Evolutionary conservation across 2,797 vertebrate species (phyloP).

Genomic region (Enteromius viviparus): DNA sequence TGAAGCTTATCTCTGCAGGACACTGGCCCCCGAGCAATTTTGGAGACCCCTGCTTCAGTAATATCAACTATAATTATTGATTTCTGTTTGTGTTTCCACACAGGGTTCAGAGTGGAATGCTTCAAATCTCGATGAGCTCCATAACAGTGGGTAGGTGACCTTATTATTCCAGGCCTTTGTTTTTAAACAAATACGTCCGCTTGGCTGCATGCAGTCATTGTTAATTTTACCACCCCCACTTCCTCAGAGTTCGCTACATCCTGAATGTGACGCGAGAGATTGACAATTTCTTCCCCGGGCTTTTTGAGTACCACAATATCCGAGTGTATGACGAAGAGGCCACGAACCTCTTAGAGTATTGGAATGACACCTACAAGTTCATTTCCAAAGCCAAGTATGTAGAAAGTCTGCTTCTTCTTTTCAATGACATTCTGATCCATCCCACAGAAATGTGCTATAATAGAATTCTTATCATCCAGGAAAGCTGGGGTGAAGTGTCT

Average conservation of each 20-base stretch:
- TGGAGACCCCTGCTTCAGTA: background rate
- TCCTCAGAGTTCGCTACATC: slow-evolving; percentile 88
- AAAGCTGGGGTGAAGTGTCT: slow-evolving; percentile 95
- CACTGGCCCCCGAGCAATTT: background rate
- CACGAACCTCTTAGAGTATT: slow-evolving; percentile 95
- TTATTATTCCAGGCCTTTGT: slow-evolving; percentile 16
- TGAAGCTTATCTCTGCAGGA: background rate
- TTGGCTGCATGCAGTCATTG: slow-evolving; percentile 23
- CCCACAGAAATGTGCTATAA: background rate
- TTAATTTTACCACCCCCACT: slow-evolving; percentile 35
- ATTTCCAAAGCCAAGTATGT: slow-evolving; percentile 96
- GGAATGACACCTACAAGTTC: slow-evolving; percentile 98
- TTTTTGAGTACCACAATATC: slow-evolving; percentile 97
- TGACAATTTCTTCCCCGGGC: slow-evolving; percentile 97
- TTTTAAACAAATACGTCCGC: slow-evolving; percentile 27
- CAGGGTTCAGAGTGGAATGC: slow-evolving; percentile 97
- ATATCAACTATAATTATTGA: background rate
- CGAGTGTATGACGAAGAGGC: slow-evolving; percentile 96
- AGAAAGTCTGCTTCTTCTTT: background rate
- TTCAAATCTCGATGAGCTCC: slow-evolving; percentile 95
- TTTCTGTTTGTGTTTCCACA: slow-evolving; percentile 66
- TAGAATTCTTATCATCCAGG: slow-evolving; percentile 67
- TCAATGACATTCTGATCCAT: background rate
- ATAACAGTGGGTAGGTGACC: slow-evolving; percentile 90
- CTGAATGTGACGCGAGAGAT: slow-evolving; percentile 97